Evolutionary conservation across 2,113 vertebrate species (phyloP), one percentile per base, ranked within the genome.

Genomic region (Xyliphius kryptos): DNA sequence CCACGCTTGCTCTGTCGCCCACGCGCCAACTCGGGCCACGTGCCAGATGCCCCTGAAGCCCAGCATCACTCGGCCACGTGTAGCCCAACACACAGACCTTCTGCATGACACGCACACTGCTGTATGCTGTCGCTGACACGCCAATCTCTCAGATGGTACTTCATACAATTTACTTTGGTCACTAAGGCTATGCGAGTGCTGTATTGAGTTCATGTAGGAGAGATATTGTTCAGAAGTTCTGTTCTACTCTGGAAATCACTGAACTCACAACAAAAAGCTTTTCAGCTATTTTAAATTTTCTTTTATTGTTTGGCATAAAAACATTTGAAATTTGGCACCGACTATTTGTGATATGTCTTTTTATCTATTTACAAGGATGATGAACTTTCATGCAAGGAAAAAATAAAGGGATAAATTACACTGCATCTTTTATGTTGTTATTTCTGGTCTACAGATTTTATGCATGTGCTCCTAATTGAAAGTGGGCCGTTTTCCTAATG

Each of bases 1-100:
- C 81, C 81, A 85, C 85, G 74, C 81, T 77, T 68, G 56, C 81
- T 79, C 64, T 65, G 74, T 68, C 76, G 70, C 80, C 80, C 79
- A 81, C 82, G 69, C 70, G 46, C 68, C 67, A 65, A 71, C 74
- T 72, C 70, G 72, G 79, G 76, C 80, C 62, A 44, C 8, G 55
- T 55, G 83, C 82, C 82, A 86, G 74, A 73, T 60, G 61, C 74
- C 81, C 71, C 63, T 61, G 44, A 65, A 57, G 59, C 55, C 62
- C 47, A n/a, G 50, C 62, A 61, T 56, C 58, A 62, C 56, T 56
- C 49, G 74, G 76, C 63, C 75, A 61, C 52, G 57, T 61, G 66
- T 56, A 57, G 49, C 66, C 56, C 37, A 46, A 44, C 36, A 56
- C 47, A 32, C 68, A 58, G 50, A 36, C 43, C 20, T 32, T n/a